phyloP scores from a whole-genome alignment of 2,888 invertebrate genomes.

The Apantesis nais region DNA sequence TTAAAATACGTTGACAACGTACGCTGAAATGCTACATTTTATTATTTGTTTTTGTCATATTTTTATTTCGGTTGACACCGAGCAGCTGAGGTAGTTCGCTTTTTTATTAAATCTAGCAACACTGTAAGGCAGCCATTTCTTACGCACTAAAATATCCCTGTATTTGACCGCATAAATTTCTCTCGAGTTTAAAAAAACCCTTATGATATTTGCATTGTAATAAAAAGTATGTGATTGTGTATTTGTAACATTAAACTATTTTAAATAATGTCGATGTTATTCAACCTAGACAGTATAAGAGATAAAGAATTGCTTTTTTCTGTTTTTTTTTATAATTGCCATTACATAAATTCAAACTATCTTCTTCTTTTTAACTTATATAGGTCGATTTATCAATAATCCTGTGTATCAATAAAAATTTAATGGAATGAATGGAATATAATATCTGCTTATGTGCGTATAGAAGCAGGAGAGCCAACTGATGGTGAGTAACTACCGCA shows the following conservation, averaged over 20 bases:
- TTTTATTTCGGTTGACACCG: slow-evolving; percentile 29
- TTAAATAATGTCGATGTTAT: slow-evolving; percentile 12
- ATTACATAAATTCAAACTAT: too few relatives aligned
- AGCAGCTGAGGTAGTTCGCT: slow-evolving; percentile 18
- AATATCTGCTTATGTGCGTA: too few relatives aligned
- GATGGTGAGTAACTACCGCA: too few relatives aligned
- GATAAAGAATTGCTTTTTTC: too few relatives aligned
- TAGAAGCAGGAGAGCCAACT: too few relatives aligned
- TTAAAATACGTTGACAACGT: slow-evolving; percentile 45
- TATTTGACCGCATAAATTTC: slow-evolving; percentile 35
- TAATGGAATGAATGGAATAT: too few relatives aligned
- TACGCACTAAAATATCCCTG: slow-evolving; percentile 9
- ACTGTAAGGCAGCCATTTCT: slow-evolving; percentile 25
- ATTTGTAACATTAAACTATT: slow-evolving; percentile 18
- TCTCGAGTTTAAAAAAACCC: slow-evolving; percentile 11
- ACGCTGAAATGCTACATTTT: slow-evolving; percentile 36
- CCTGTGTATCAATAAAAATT: too few relatives aligned
- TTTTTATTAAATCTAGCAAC: slow-evolving; percentile 17
- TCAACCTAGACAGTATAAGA: not conserved
- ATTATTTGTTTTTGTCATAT: slow-evolving; percentile 47
- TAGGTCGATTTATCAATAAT: too few relatives aligned
- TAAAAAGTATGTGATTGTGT: slow-evolving; percentile 17
- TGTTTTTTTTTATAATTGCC: too few relatives aligned
- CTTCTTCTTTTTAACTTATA: too few relatives aligned
- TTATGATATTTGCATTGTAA: slow-evolving; percentile 19